Evolutionary conservation across 1,140 invertebrate species (phyloP), one percentile per base, ranked within the genome.

Genomic region (Cyclina sinensis): DNA sequence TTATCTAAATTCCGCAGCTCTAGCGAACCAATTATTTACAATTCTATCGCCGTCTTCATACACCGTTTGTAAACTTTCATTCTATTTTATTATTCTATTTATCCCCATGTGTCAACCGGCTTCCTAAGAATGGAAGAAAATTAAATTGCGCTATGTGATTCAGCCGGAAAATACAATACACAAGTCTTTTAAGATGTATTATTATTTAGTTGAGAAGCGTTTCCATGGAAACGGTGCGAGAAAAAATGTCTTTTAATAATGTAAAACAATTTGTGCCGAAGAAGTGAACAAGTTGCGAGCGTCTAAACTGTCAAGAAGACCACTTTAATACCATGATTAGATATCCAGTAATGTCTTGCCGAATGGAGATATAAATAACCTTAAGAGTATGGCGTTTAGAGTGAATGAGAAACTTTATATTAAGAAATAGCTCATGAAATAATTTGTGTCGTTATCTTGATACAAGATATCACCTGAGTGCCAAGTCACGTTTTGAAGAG

Each of bases 181-280:
- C n/a, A 74, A 39, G 70, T 30, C 43, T 46, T 43, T 74, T 39
- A 74, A 74, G 70, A 74, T n/a, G 59, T 65, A 65, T 24, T 65
- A 18, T 65, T 65, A 30, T 65, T 65, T 65, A 57, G 2, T 43
- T 74, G 70, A 74, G 37, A 74, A 74, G 70, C 11, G 70, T 39
- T 24, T 12, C 37, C 43, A 74, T 74, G 70, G 70, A 39, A 74
- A 46, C 37, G 39, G 16, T 39, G 70, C 43, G 35, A 2, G 35
- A 43, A 46, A n/a, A n/a, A 39, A 37, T 74, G n/a, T 43, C 43
- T 74, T 39, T 16, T 74, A 24, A 24, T 74, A 46, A 74, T 18
- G 59, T 65, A 11, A 65, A 65, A 65, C 30, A 65, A 65, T 65
- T 27, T 65, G 59, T 65, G 59, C 27, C 59, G 59, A 30, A 30